Evolutionary conservation across 2,888 invertebrate species (phyloP), one percentile per base, ranked within the genome.

Genomic region (Clusia tigrina): DNA sequence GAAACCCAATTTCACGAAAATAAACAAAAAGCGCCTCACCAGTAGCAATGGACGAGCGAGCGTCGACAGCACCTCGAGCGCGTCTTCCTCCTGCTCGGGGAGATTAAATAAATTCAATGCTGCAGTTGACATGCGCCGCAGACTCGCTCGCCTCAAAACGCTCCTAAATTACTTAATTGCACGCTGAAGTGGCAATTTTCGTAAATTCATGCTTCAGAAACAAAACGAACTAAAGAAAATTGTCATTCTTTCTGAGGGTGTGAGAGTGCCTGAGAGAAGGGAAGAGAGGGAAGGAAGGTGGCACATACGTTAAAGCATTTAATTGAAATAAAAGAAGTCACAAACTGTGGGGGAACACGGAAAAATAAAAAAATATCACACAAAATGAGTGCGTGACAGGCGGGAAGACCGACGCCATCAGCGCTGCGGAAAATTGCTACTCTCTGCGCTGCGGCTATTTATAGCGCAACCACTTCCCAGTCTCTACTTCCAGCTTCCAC

Each of bases 21-120:
- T 32, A 46, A 42, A 37, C 3, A 38, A 23, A 12, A 57, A 57
- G 54, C 57, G 64, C 68, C 64, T 67, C 74, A 57, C 53, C 55
- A 55, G 54, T 65, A 57, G 32, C 58, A 23, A 37, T n/a, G n/a
- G n/a, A n/a, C n/a, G n/a, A 26, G 37, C 23, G 17, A 37, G 38
- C 38, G 32, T 26, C 20, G 25, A 24, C 17, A 51, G 37, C 54
- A 26, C 26, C 18, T 24, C 26, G n/a, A 25, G 3, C 54, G 54
- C n/a, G 1, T 24, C 15, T 52, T 3, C 2, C 23, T 17, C 55
- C 20, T 26, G n/a, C 52, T 17, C 3, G 32, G 24, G 24, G 42
- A 42, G 42, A 42, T n/a, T 42, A 10, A 51, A 56, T 32, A 26
- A 25, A n/a, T 22, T 24, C 20, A 22, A 52, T 20, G 2, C 5